Conservation (phyloP, 1,140 invertebrate genomes). For the Atta colombica region DNA sequence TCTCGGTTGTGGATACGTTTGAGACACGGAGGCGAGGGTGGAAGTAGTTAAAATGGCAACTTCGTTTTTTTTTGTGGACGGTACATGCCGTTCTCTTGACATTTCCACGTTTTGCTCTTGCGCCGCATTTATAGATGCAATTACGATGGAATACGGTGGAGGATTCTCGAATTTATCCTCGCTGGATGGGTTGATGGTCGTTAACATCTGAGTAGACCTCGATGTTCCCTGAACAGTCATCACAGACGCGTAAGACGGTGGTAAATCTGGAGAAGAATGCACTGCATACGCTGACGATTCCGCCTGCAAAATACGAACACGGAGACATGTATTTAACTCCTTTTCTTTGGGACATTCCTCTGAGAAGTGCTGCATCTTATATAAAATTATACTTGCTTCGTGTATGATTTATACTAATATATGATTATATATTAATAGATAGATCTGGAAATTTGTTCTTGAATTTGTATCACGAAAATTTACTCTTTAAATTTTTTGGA, state of each 20-base stretch:
- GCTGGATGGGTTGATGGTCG: neutral
- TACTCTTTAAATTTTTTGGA: no score
- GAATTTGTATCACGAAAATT: no score
- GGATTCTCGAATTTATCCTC: slow-evolving; percentile 36
- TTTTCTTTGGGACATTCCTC: neutral
- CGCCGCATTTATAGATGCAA: neutral
- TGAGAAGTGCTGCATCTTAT: neutral
- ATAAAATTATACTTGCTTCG: neutral
- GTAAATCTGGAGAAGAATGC: neutral
- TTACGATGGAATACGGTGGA: slow-evolving; percentile 27
- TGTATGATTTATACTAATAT: no score
- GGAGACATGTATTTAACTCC: neutral
- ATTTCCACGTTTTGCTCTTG: slow-evolving; percentile 1
- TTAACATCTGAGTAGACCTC: neutral
- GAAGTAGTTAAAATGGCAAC: neutral
- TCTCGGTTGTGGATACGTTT: neutral
- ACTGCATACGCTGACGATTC: neutral
- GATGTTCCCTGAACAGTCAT: neutral
- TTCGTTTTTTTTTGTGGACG: neutral
- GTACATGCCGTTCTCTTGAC: neutral
- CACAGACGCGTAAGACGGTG: slow-evolving; percentile 42
- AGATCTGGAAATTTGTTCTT: no score
- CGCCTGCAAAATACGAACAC: neutral
- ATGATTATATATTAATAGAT: no score
- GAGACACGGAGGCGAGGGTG: neutral